Evolutionary conservation across 2,797 vertebrate species (phyloP).

Genomic region (Remorina albescens): DNA sequence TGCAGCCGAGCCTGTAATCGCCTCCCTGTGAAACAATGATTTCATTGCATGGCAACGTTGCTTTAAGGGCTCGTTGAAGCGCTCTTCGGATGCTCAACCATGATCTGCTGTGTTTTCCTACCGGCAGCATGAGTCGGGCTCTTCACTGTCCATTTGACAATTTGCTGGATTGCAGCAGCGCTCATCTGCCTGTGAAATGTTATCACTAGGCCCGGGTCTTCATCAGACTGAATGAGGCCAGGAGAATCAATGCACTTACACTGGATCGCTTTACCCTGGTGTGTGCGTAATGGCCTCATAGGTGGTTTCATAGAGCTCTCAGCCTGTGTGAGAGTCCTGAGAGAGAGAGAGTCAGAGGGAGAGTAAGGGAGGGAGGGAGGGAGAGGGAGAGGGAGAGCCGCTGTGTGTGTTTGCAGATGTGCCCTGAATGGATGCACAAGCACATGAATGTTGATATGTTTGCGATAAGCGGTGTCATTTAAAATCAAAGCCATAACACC

Average conservation of each 20-base stretch:
- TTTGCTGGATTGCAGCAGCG: constrained; percentile 31
- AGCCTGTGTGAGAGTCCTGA: constrained; percentile 14
- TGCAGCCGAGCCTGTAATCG: constrained; percentile 65
- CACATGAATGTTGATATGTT: constrained; percentile 16
- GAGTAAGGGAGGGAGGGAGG: no score
- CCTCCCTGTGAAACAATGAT: constrained; percentile 51
- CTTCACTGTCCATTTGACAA: constrained; percentile 36
- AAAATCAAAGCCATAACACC: constrained; percentile 35
- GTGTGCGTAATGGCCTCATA: constrained; percentile 62
- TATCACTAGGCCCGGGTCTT: constrained; percentile 65
- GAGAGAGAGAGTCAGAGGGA: no score
- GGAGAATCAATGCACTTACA: constrained; percentile 70
- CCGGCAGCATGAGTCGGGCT: constrained; percentile 13
- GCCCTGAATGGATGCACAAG: background rate
- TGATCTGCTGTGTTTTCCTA: constrained; percentile 40
- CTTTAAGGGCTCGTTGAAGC: constrained; percentile 51
- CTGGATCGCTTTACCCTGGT: constrained; percentile 68
- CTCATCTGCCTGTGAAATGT: constrained; percentile 60
- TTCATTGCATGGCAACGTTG: constrained; percentile 38
- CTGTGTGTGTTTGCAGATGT: background rate
- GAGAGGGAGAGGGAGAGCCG: constrained; percentile 3
- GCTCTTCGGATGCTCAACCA: constrained; percentile 33
- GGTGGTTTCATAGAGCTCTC: constrained; percentile 52
- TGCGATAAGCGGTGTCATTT: background rate
- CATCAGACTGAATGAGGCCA: constrained; percentile 64